A percentile compares a stretch with the other conserved stretches of the same genome.
phyloP scores from a whole-genome alignment of 2,888 invertebrate genomes.

The Drosophila nr. perissopoda region DNA sequence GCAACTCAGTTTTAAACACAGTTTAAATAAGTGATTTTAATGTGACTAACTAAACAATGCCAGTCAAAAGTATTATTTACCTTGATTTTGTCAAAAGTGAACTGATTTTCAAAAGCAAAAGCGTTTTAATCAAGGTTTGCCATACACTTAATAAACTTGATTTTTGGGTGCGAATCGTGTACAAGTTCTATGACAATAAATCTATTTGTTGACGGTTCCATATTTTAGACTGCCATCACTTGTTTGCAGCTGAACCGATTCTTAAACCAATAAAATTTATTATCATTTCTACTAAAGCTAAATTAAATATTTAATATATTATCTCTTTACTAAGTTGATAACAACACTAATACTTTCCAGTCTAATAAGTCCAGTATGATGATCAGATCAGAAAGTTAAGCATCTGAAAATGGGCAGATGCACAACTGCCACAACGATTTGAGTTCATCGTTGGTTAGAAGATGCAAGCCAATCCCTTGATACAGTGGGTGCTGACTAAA shows the following conservation, averaged over 20 bases:
- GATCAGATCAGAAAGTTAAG: background rate
- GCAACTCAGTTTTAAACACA: background rate
- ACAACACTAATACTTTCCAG: no score
- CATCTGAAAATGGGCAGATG: slow-evolving; percentile 5
- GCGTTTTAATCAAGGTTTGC: background rate
- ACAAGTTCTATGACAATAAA: background rate
- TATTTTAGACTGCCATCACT: background rate
- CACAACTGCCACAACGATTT: slow-evolving; percentile 2
- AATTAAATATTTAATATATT: background rate
- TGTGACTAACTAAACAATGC: no score
- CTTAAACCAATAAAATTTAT: background rate
- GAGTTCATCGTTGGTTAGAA: slow-evolving; percentile 11
- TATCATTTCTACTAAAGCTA: background rate
- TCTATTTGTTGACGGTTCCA: background rate
- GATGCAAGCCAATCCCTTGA: background rate
- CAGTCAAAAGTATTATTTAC: background rate
- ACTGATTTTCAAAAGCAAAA: background rate
- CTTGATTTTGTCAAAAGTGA: background rate
- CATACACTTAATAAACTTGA: background rate
- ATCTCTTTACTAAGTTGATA: background rate
- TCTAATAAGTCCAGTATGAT: background rate
- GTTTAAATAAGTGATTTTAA: background rate
- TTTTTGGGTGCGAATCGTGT: background rate
- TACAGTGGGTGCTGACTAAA: slow-evolving; percentile 58
- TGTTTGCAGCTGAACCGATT: background rate